Evolutionary conservation across 2,113 vertebrate species (phyloP).

Genomic region (Herpetotheres cachinnans): DNA sequence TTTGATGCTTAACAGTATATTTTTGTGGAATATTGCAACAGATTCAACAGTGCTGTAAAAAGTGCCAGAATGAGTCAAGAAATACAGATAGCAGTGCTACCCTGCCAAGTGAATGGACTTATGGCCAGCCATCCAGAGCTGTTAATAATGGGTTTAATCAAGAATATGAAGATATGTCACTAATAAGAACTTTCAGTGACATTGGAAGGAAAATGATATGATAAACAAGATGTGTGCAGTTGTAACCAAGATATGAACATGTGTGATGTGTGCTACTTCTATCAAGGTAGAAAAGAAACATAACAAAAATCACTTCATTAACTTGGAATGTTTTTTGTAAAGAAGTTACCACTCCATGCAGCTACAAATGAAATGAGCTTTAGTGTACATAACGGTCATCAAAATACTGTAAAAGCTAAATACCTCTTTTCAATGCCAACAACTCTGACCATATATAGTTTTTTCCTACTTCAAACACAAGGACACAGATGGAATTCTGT

Average conservation of each 20-base stretch:
- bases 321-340: neutral
- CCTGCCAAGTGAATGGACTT: neutral
- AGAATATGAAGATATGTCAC: conserved; percentile 3
- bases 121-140: neutral
- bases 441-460: neutral
- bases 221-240: neutral
- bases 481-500: neutral
- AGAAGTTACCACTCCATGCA: neutral
- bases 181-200: neutral
- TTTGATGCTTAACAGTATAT: neutral
- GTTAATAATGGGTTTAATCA: neutral
- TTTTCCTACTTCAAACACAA: neutral
- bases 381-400: neutral
- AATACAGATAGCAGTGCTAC: neutral
- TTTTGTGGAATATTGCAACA: neutral
- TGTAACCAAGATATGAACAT: neutral
- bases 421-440: neutral
- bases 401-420: neutral
- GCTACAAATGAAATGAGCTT: neutral
- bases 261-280: neutral
- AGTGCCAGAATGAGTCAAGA: neutral
- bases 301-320: neutral
- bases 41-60: neutral
- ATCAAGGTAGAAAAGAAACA: neutral
- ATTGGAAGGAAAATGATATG: neutral